A percentile compares a stretch with the other conserved stretches of the same genome.
Evolutionary conservation across 2,888 invertebrate genomes (phyloP).

Genomic region (Drosophila phalerata): DNA sequence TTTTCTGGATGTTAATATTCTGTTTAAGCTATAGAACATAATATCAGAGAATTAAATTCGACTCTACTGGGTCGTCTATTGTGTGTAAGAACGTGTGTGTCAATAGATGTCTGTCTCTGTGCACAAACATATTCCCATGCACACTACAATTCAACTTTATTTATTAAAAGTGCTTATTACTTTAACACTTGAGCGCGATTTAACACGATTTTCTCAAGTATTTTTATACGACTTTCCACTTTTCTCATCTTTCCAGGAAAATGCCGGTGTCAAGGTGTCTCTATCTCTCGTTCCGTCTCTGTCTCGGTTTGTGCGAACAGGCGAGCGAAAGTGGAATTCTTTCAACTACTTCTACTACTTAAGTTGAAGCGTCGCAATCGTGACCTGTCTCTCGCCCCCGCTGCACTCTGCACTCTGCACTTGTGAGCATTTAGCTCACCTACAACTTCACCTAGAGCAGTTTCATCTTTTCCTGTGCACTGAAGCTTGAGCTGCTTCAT

Average conservation of each 20-base stretch:
- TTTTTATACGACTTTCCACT: slow-evolving; percentile 67
- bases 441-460: slow-evolving; percentile 45
- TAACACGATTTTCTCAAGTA: slow-evolving; percentile 82
- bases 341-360: slow-evolving; percentile 48
- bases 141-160: slow-evolving; percentile 67
- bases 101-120: slow-evolving; percentile 4
- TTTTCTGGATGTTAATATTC: not conserved
- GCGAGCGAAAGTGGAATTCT: slow-evolving; percentile 11
- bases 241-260: slow-evolving; percentile 39
- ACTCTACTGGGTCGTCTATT: not conserved
- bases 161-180: slow-evolving; percentile 81
- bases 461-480: slow-evolving; percentile 76
- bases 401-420: slow-evolving; percentile 44
- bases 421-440: slow-evolving; percentile 58
- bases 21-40: not conserved
- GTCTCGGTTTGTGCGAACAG: slow-evolving; percentile 3
- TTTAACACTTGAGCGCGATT: slow-evolving; percentile 81
- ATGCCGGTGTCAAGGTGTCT: slow-evolving; percentile 55
- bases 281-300: slow-evolving; percentile 13
- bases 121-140: slow-evolving; percentile 5
- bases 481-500: slow-evolving; percentile 64
- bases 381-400: slow-evolving; percentile 29
- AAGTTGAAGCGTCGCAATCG: slow-evolving; percentile 57
- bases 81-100: slow-evolving; percentile 14
- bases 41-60: slow-evolving; percentile 2